phyloP scores from a whole-genome alignment of 2,888 invertebrate species.

The Amphipoea oculea region DNA sequence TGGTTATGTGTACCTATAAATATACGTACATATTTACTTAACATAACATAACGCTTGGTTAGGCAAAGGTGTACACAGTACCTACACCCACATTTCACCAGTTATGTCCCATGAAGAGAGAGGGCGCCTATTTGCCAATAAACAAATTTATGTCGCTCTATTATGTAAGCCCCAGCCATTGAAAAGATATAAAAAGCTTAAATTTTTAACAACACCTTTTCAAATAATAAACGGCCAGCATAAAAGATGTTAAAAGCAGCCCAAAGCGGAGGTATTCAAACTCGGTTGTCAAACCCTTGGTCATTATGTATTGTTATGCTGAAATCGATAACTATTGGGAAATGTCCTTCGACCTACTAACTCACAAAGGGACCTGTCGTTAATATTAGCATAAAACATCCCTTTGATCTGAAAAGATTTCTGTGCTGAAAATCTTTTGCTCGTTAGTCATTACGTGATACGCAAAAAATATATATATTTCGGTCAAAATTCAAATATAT shows the following conservation, averaged over 20 bases:
- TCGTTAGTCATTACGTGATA: background rate
- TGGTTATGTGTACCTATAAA: too few species aligned
- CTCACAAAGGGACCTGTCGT: constrained; percentile 28
- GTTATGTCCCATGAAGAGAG: background rate
- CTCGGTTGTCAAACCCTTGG: constrained; percentile 6
- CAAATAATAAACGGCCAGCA: background rate
- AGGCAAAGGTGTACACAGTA: background rate
- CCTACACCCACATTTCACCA: background rate
- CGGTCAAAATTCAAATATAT: background rate
- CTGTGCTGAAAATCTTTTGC: constrained; percentile 7
- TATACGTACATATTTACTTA: too few species aligned
- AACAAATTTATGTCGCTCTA: background rate
- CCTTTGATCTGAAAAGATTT: constrained; percentile 27
- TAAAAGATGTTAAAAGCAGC: constrained; percentile 14
- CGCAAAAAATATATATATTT: background rate
- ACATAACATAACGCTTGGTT: background rate
- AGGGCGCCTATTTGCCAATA: background rate
- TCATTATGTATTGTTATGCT: constrained; percentile 52
- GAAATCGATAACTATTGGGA: constrained; percentile 57
- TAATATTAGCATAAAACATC: constrained; percentile 2
- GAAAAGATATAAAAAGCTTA: background rate
- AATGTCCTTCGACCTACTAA: constrained; percentile 50
- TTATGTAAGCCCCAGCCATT: background rate
- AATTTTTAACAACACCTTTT: background rate
- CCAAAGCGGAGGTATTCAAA: constrained; percentile 23